Evolutionary conservation across 2,113 vertebrate genomes (phyloP), one percentile per base, ranked within the genome.

Genomic region (Amphilophus citrinellus): DNA sequence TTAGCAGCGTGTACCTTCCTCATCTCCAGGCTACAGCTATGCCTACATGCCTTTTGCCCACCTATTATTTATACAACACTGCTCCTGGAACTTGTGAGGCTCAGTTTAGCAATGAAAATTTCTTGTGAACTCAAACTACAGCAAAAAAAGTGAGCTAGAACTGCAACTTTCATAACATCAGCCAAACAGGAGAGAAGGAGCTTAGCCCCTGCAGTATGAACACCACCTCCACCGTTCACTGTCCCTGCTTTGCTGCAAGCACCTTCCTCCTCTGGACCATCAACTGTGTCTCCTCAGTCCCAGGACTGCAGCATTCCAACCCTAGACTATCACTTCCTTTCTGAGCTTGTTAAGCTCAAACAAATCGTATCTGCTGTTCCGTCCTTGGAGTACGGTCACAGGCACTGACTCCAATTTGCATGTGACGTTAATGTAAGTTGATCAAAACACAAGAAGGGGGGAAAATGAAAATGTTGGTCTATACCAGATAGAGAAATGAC

Each of bases 161-260:
- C 2, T 30, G 65, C 39, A 50, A n/a, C 66, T 53, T 73, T 73
- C 24, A 20, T 7, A 68, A 76, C 24, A 11, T 47, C 6, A 58
- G 14, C 77, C 14, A 17, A 53, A 53, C 66, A 73, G 18, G 27
- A 56, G 68, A 73, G 1, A 56, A 56, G 50, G n/a, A 20, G 47
- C 53, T 32, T 0, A 7, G 27, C 18, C 7, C 53, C 8, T 3
- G 53, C 53, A 20, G 11, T 24, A 42, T 57, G 44, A 30, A 30
- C 60, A n/a, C 24, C 61, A 22, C 9, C 84, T 66, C 60, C 61
- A 76, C 37, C 68, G n/a, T 82, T 22, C 60, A 73, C 10, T 6
- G 0, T 73, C 66, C 50, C 1, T 13, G 20, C 24, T 20, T 59
- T 37, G 10, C 76, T 63, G 15, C 17, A 20, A 78, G 59, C 85